These are phyloP conservation scores for Trichopoda pennipes DNA, from an alignment of 2,888 invertebrate species.

Conservation along the genomic window DNA sequence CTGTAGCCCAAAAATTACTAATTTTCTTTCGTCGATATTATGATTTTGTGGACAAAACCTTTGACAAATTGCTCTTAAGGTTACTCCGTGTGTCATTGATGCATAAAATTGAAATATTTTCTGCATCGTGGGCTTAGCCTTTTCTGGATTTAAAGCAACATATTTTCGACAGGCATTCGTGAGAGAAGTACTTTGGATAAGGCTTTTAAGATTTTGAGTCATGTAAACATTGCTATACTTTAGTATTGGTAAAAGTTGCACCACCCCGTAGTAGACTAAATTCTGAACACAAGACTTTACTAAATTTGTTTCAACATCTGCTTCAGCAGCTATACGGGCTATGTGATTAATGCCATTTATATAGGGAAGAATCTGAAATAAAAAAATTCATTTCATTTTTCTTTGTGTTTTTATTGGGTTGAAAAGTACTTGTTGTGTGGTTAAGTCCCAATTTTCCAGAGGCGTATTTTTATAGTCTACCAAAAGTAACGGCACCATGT, in stretches of 20 bases:
- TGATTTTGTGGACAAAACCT: conserved; percentile 84
- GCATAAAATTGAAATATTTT: conserved; percentile 83
- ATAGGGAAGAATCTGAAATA: conserved; percentile 84
- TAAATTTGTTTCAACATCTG: conserved; percentile 95
- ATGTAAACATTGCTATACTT: conserved; percentile 94
- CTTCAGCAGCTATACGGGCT: conserved; percentile 92
- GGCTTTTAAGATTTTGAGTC: conserved; percentile 86
- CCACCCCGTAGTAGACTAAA: conserved; percentile 89
- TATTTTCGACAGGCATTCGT: conserved; percentile 86
- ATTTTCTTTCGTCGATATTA: conserved; percentile 81
- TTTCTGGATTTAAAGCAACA: conserved; percentile 78
- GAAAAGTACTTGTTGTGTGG: conserved; percentile 90
- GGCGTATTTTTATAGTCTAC: conserved; percentile 84
- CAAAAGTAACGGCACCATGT: conserved; percentile 93
- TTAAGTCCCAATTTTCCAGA: conserved; percentile 93
- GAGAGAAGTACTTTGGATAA: conserved; percentile 85
- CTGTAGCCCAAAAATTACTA: conserved; percentile 83
- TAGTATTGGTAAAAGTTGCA: conserved; percentile 89
- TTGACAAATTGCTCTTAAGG: conserved; percentile 86
- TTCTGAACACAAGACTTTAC: conserved; percentile 97
- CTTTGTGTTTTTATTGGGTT: background rate
- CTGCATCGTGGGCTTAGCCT: conserved; percentile 77
- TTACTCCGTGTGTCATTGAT: conserved; percentile 87
- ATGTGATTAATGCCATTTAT: conserved; percentile 97
- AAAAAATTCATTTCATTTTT: background rate